Evolutionary conservation across 2,113 vertebrate species (phyloP).

Genomic region (Indicator maculatus): DNA sequence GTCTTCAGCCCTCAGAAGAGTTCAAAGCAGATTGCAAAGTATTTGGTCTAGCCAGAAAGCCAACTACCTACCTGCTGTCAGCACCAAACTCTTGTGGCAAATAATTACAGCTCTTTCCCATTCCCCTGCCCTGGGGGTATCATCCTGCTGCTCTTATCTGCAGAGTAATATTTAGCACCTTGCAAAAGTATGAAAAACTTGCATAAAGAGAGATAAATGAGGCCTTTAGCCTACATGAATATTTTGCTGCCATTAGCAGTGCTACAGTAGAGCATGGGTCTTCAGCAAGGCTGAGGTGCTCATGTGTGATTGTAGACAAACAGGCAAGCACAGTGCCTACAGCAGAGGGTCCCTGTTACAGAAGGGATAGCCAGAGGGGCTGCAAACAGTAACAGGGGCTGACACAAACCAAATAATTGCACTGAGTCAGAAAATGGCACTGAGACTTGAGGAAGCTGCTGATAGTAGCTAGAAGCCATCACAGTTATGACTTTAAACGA

Average conservation of each 20-base stretch:
- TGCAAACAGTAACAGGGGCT: background rate
- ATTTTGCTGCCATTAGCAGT: background rate
- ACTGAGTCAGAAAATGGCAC: background rate
- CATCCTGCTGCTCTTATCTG: background rate
- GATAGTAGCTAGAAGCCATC: background rate
- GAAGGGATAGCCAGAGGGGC: background rate
- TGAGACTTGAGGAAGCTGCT: background rate
- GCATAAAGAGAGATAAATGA: background rate
- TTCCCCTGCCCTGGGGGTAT: background rate
- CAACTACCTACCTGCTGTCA: background rate
- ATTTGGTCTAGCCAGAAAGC: background rate
- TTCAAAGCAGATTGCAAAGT: background rate
- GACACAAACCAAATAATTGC: background rate
- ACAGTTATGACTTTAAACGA: background rate
- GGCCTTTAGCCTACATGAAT: background rate
- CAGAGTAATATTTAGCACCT: background rate
- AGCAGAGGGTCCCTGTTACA: background rate
- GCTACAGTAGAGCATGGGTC: background rate
- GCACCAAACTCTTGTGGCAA: constrained; percentile 7
- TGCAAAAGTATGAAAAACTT: constrained; percentile 9
- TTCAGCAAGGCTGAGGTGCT: background rate
- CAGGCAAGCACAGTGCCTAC: accelerated
- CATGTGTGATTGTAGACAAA: accelerated
- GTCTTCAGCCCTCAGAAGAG: background rate
- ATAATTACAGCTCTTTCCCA: constrained; percentile 22